Evolutionary conservation across 2,113 vertebrate genomes (phyloP).

Genomic region (Osmerus mordax): DNA sequence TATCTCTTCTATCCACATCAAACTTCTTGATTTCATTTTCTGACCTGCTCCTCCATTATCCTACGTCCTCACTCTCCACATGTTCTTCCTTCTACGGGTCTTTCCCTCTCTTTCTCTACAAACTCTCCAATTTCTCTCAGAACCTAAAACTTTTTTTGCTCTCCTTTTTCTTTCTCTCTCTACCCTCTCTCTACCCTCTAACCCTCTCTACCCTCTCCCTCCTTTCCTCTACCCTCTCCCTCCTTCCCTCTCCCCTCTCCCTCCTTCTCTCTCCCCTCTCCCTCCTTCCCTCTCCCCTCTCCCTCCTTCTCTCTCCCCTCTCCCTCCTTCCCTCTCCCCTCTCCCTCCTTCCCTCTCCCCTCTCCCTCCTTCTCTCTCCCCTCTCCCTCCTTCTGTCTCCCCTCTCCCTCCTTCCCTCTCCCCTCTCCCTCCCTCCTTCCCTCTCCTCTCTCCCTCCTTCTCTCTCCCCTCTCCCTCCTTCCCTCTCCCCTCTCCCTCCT

Average conservation of each 20-base stretch:
- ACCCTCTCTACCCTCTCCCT: slow-evolving; percentile 1
- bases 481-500: background rate
- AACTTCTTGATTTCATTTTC: background rate
- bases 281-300: background rate
- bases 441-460: background rate
- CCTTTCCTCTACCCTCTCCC: background rate
- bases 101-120: too few relatives aligned
- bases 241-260: slow-evolving; percentile 3
- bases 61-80: too few relatives aligned
- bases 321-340: slow-evolving; percentile 36
- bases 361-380: slow-evolving; percentile 16
- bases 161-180: background rate
- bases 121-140: too few relatives aligned
- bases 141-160: slow-evolving; percentile 7
- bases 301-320: slow-evolving; percentile 23
- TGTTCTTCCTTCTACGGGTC: too few relatives aligned
- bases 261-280: background rate
- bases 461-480: background rate
- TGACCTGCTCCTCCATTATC: background rate
- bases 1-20: background rate
- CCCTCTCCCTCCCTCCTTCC: background rate
- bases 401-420: background rate
- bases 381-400: background rate
- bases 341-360: slow-evolving; percentile 11
- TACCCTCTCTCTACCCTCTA: background rate